Base-by-base conservation (phyloP, 2,113 vertebrate species). In the Nycticebus coucang region DNA sequence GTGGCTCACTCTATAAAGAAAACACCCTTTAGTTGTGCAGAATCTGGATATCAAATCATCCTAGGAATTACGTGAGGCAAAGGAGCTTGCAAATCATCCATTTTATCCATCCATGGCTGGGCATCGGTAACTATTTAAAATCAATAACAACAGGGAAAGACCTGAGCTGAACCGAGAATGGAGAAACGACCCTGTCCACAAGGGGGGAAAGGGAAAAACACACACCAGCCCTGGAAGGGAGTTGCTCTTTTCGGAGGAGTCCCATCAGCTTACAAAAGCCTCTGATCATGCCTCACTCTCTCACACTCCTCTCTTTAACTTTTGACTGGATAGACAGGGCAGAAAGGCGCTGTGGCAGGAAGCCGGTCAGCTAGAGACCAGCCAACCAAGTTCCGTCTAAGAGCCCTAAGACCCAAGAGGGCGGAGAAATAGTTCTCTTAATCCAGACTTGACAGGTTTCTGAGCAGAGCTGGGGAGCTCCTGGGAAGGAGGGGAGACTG, bases 41-140 rank as follows among this genome's bases (percentile, higher is more conserved):
- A 97, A 89, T 68, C 75, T n/a, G 71, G 30, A 2, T 62, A 55
- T 72, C 84, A 45, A 71, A 50, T 84, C 95, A 80, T 77, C 79
- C 30, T 30, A 17, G 22, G 80, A 75, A 80, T 86, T 62, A 45
- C 14, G 4, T 68, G 85, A 24, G 18, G 45, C 79, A 78, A 41
- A 35, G 82, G 55, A 86, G 86, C 55, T 82, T 62, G 60, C 79
- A 77, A 88, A 68, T 59, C 90, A 81, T 64, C 79, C 45, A 28
- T 89, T 89, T 81, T 75, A 59, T 69, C 50, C 89, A 59, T 69
- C 50, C 89, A n/a, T 68, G 90, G 77, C 37, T 4, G 37, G 57
- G 77, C 60, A 33, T 72, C 93, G 68, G 68, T 41, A 72, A 75
- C 69, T 89, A 7, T 55, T 66, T 66, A 92, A 64, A 93, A 78